Evolutionary conservation across 2,888 invertebrate genomes (phyloP).

Genomic region (Erebia epiphron): DNA sequence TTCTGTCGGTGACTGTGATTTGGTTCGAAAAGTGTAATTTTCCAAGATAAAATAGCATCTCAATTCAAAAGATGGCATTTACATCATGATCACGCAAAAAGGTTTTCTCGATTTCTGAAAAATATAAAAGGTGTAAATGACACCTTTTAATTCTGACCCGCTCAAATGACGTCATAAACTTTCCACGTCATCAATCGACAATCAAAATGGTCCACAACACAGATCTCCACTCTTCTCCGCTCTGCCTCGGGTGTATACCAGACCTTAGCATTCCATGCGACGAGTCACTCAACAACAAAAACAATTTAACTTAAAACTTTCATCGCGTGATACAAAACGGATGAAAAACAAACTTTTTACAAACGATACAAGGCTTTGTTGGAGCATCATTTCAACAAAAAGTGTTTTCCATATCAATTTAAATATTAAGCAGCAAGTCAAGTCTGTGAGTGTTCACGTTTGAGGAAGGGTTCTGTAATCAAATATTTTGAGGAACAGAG

Average conservation of each 20-base stretch:
- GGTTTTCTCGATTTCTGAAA: no score
- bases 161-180: no score
- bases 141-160: no score
- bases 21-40: no score
- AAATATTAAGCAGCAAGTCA: not conserved
- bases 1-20: no score
- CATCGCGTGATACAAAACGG: not conserved
- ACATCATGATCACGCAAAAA: no score
- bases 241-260: not conserved
- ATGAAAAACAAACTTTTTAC: not conserved
- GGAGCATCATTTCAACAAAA: not conserved
- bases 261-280: not conserved
- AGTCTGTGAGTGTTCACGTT: not conserved
- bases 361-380: not conserved
- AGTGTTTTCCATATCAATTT: conserved; percentile 7
- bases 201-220: no score
- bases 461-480: not conserved
- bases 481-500: not conserved
- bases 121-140: no score
- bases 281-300: conserved; percentile 3
- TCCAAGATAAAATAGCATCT: no score
- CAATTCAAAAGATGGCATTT: no score
- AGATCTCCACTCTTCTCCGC: no score
- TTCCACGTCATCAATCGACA: no score
- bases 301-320: conserved; percentile 3